A percentile compares a stretch with the other conserved stretches of the same genome.
These are phyloP conservation scores for Allobates femoralis DNA, from an alignment of 2,797 vertebrate genomes.

Conservation along the genomic window DNA sequence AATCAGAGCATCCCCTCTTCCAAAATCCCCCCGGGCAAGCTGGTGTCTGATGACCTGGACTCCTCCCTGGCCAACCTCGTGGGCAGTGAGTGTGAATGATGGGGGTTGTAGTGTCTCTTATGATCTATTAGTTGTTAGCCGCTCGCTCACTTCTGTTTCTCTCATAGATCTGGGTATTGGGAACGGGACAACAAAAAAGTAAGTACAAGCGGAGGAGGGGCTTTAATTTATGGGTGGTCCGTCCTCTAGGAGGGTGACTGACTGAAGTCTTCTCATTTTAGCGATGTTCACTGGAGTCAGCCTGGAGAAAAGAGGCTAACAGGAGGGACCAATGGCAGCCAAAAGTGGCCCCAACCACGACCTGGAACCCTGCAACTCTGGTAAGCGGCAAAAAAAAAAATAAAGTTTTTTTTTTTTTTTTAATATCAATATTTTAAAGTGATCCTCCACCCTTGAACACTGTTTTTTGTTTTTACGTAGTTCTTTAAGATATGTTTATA, in stretches of 20 bases:
- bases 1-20: slow-evolving; percentile 84
- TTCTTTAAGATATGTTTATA: no score
- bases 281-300: slow-evolving; percentile 96
- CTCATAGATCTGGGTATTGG: slow-evolving; percentile 90
- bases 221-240: not conserved
- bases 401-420: no score
- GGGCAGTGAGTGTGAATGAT: slow-evolving; percentile 85
- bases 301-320: slow-evolving; percentile 95
- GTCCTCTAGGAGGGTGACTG: not conserved
- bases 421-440: not conserved
- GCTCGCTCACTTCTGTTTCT: slow-evolving; percentile 59
- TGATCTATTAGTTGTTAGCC: not conserved
- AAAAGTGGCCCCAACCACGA: slow-evolving; percentile 90
- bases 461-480: no score
- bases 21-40: slow-evolving; percentile 83
- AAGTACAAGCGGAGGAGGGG: slow-evolving; percentile 68
- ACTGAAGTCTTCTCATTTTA: slow-evolving; percentile 68
- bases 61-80: slow-evolving; percentile 96
- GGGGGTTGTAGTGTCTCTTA: rapidly evolving
- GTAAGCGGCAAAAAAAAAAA: slow-evolving; percentile 79
- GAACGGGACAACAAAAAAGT: slow-evolving; percentile 93
- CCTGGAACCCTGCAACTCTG: slow-evolving; percentile 93
- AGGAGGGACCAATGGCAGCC: slow-evolving; percentile 96
- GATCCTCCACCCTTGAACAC: not conserved
- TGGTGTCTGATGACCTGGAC: slow-evolving; percentile 93